A percentile compares a stretch with the other conserved stretches of the same genome.
Conservation (phyloP, 2,797 vertebrate genomes). For the Setipinna tenuifilis region DNA sequence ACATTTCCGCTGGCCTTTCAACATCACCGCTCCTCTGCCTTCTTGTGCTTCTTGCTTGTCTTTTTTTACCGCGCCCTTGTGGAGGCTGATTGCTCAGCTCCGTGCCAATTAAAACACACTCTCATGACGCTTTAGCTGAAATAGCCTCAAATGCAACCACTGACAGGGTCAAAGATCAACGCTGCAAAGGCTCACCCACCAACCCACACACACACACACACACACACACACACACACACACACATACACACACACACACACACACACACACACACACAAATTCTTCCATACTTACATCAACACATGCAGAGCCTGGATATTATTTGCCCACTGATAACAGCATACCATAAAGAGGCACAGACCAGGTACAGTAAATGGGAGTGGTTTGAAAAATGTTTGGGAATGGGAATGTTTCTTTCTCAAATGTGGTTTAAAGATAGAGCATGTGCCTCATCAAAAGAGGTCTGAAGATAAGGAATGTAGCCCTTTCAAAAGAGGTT, state of each 20-base stretch:
- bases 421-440: too few species aligned
- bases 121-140: not conserved
- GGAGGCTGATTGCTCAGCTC: not conserved
- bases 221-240: not conserved
- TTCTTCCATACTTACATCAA: too few species aligned
- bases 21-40: not conserved
- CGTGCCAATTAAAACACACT: not conserved
- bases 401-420: too few species aligned
- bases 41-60: not conserved
- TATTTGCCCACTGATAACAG: too few species aligned
- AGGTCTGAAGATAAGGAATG: not conserved
- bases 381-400: too few species aligned
- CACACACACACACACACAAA: not conserved
- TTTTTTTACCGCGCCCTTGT: not conserved
- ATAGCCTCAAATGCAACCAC: not conserved
- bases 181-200: not conserved
- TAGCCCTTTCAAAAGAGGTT: not conserved
- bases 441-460: not conserved
- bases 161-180: not conserved
- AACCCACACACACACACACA: not conserved
- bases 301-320: too few species aligned
- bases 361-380: too few species aligned
- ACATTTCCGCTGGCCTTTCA: conserved; percentile 69
- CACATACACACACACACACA: not conserved
- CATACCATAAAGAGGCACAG: too few species aligned